phyloP scores from a whole-genome alignment of 2,113 vertebrate genomes.

The Macaca mulatta region DNA sequence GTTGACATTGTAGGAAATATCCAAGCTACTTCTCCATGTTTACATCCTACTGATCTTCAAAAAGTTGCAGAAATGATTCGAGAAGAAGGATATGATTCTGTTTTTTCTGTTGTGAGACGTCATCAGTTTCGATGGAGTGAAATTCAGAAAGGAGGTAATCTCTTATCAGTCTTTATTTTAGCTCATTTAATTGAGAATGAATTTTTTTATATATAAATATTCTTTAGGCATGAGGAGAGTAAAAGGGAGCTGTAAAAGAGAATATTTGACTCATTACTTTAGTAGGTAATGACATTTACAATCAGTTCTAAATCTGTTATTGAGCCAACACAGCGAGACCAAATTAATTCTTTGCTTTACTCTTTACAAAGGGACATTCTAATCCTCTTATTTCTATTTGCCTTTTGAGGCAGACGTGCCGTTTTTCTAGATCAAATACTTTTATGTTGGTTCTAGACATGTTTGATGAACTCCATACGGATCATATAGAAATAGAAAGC shows the following conservation, averaged over 20 bases:
- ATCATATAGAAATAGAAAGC: background rate
- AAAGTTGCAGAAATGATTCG: conserved; percentile 90
- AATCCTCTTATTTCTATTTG: background rate
- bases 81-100: conserved; percentile 89
- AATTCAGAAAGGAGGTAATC: conserved; percentile 89
- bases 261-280: background rate
- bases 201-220: background rate
- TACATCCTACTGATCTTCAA: conserved; percentile 92
- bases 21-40: conserved; percentile 96
- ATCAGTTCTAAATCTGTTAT: background rate
- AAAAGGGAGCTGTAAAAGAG: background rate
- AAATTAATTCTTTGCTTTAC: background rate
- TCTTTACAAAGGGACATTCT: background rate
- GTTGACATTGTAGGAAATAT: conserved; percentile 94
- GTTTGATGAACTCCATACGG: background rate
- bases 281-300: background rate
- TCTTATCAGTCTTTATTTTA: background rate
- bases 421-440: background rate
- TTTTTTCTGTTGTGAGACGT: conserved; percentile 94
- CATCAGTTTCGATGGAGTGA: conserved; percentile 97
- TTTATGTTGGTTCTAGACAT: background rate
- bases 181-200: background rate
- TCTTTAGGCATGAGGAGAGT: background rate
- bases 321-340: background rate
- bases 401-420: background rate